These are phyloP conservation scores for Daktulosphaira vitifoliae DNA, from an alignment of 1,140 invertebrate species.

Conservation along the genomic window DNA sequence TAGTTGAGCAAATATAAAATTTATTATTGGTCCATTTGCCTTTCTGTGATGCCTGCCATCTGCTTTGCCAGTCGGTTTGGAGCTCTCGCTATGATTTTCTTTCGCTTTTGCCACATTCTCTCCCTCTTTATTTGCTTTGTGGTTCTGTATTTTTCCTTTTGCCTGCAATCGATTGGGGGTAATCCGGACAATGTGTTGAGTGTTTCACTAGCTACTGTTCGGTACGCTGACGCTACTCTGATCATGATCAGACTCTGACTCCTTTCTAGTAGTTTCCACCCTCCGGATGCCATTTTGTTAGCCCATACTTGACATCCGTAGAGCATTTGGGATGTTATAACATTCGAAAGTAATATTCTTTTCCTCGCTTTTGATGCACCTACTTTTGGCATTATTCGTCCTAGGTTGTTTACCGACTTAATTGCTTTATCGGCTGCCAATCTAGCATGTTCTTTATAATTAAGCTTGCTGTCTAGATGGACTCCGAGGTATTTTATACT, in stretches of 20 bases:
- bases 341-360: background rate
- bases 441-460: background rate
- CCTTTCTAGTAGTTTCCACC: background rate
- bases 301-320: background rate
- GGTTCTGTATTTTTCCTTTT: background rate
- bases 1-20: too few relatives aligned
- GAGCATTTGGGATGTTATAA: background rate
- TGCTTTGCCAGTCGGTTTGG: background rate
- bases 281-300: background rate
- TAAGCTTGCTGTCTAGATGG: background rate
- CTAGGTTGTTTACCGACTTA: background rate
- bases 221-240: background rate
- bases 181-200: background rate
- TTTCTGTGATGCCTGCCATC: background rate
- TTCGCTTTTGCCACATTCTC: background rate
- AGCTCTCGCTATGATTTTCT: background rate
- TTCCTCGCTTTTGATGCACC: background rate
- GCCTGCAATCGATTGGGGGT: background rate
- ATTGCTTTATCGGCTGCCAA: background rate
- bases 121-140: background rate
- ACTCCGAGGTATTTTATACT: background rate
- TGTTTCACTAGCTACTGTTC: background rate
- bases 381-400: too few relatives aligned
- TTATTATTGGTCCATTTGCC: background rate
- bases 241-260: background rate